A percentile compares a stretch with the other conserved stretches of the same genome.
Conservation (phyloP, 2,113 vertebrate genomes). For the Salvelinus sp. region DNA sequence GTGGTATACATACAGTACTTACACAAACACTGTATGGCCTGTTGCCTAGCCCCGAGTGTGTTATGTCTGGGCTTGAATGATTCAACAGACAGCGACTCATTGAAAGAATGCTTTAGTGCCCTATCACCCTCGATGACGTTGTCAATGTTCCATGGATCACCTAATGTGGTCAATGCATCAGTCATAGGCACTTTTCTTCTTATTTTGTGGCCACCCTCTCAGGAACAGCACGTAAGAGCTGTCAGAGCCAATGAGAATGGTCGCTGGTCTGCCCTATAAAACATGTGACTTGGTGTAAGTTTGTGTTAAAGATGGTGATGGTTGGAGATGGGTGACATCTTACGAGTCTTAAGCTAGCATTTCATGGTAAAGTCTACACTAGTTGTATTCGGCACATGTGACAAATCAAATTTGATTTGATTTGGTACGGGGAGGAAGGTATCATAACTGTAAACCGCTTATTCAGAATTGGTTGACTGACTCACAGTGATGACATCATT, state of each 20-base stretch:
- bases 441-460: conserved; percentile 1
- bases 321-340: no score
- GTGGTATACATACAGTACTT: background rate
- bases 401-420: conserved; percentile 11
- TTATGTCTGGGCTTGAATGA: conserved; percentile 16
- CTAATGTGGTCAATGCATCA: conserved; percentile 44
- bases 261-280: conserved; percentile 16
- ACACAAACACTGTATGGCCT: conserved; percentile 8
- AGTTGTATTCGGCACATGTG: no score
- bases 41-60: conserved; percentile 9
- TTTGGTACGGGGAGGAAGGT: conserved; percentile 37
- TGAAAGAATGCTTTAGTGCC: conserved; percentile 40
- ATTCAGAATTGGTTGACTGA: conserved; percentile 20
- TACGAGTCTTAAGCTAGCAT: no score
- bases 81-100: conserved; percentile 11
- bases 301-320: no score
- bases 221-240: conserved; percentile 56
- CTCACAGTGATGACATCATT: conserved; percentile 31
- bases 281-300: conserved; percentile 52
- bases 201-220: conserved; percentile 30
- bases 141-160: conserved; percentile 48
- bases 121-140: conserved; percentile 5
- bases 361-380: no score
- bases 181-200: conserved; percentile 42
- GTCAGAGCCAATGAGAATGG: conserved; percentile 56